Conservation (phyloP, 2,113 vertebrate genomes). For the Melanerpes formicivorus region DNA sequence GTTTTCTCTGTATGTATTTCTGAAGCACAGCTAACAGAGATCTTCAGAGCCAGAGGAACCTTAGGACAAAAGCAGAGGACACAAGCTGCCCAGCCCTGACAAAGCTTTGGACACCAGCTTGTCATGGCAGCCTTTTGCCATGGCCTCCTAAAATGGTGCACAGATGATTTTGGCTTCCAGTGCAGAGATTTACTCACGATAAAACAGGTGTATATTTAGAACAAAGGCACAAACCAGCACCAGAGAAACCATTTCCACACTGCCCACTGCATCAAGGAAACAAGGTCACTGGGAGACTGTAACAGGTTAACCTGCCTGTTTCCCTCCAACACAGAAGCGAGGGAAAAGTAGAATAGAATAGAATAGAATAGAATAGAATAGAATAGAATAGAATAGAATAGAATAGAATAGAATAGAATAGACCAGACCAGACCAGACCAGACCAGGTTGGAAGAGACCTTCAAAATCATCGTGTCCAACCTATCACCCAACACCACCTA, state of each 20-base stretch:
- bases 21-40: not conserved
- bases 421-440: too few relatives aligned
- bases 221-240: not conserved
- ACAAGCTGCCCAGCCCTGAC: not conserved
- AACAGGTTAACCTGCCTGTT: too few relatives aligned
- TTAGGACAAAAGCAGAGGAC: not conserved
- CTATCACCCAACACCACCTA: too few relatives aligned
- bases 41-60: not conserved
- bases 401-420: too few relatives aligned
- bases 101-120: not conserved
- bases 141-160: not conserved
- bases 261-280: not conserved
- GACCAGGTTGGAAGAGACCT: too few relatives aligned
- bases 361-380: too few relatives aligned
- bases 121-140: not conserved
- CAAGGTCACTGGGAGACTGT: not conserved
- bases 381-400: too few relatives aligned
- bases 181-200: not conserved
- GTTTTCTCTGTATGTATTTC: not conserved
- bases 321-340: too few relatives aligned
- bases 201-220: not conserved
- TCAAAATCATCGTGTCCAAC: too few relatives aligned
- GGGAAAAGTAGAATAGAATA: too few relatives aligned
- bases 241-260: not conserved
- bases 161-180: not conserved